Evolutionary conservation across 2,797 vertebrate species (phyloP).

Genomic region (Remorina albescens): DNA sequence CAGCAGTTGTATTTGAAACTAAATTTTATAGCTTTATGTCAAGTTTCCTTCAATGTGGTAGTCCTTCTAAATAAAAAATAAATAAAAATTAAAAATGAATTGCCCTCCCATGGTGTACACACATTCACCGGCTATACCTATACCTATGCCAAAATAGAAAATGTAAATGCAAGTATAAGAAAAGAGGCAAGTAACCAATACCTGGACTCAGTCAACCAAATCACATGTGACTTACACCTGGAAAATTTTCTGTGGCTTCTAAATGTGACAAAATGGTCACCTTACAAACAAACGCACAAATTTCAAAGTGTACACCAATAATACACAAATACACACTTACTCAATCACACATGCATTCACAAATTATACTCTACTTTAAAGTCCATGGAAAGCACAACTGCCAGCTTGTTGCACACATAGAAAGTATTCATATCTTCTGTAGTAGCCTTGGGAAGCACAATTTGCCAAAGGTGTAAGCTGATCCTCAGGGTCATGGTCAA

Average conservation of each 20-base stretch:
- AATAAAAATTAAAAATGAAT: slow-evolving; percentile 25
- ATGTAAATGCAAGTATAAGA: slow-evolving; percentile 19
- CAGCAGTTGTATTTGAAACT: neutral
- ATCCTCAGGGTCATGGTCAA: slow-evolving; percentile 72
- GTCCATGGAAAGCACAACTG: slow-evolving; percentile 53
- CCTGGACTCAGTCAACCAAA: slow-evolving; percentile 21
- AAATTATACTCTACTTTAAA: slow-evolving; percentile 58
- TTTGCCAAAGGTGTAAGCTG: slow-evolving; percentile 71
- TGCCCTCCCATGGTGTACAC: neutral
- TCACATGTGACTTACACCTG: slow-evolving; percentile 41
- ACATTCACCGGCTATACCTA: neutral
- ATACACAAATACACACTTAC: slow-evolving; percentile 17
- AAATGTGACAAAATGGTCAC: slow-evolving; percentile 34
- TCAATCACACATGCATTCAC: slow-evolving; percentile 46
- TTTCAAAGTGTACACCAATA: too few relatives aligned
- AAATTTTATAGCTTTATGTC: neutral
- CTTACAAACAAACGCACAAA: slow-evolving; percentile 5
- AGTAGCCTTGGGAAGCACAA: slow-evolving; percentile 69
- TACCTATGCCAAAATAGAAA: slow-evolving; percentile 9
- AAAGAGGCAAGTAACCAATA: slow-evolving; percentile 42
- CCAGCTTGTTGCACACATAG: slow-evolving; percentile 68
- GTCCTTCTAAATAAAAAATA: slow-evolving; percentile 32
- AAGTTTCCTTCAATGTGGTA: slow-evolving; percentile 8
- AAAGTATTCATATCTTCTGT: slow-evolving; percentile 68
- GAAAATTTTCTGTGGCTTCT: slow-evolving; percentile 32